Evolutionary conservation across 1,140 invertebrate species (phyloP).

Genomic region (Patella vulgata): DNA sequence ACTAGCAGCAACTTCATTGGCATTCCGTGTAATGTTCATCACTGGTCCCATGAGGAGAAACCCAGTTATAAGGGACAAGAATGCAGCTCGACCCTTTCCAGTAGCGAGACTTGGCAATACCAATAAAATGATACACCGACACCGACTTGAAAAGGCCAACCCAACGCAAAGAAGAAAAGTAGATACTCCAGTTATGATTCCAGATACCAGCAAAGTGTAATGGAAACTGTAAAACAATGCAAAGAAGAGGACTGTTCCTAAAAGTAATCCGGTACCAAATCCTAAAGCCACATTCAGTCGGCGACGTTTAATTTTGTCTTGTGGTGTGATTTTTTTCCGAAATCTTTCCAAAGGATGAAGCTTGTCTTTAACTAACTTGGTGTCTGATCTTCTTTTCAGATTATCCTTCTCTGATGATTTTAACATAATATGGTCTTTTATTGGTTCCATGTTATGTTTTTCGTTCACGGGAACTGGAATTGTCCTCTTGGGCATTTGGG

Average conservation of each 20-base stretch:
- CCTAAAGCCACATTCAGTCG: neutral
- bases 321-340: neutral
- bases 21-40: neutral
- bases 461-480: too few relatives aligned
- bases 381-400: too few relatives aligned
- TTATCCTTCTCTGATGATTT: neutral
- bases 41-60: neutral
- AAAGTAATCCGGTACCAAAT: neutral
- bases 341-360: neutral
- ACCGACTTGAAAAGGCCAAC: neutral
- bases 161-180: neutral
- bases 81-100: conserved; percentile 1
- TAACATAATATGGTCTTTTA: neutral
- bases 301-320: neutral
- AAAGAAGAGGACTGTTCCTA: neutral
- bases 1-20: conserved; percentile 1
- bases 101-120: neutral
- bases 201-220: neutral
- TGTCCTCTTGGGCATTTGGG: too few relatives aligned
- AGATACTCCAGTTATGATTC: neutral
- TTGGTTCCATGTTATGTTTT: neutral
- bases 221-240: conserved; percentile 1
- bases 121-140: neutral
- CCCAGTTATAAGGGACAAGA: conserved; percentile 1
- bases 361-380: too few relatives aligned